These are phyloP conservation scores for Sciurus vulgaris DNA, from an alignment of 2,797 vertebrate species.

Conservation along the genomic window DNA sequence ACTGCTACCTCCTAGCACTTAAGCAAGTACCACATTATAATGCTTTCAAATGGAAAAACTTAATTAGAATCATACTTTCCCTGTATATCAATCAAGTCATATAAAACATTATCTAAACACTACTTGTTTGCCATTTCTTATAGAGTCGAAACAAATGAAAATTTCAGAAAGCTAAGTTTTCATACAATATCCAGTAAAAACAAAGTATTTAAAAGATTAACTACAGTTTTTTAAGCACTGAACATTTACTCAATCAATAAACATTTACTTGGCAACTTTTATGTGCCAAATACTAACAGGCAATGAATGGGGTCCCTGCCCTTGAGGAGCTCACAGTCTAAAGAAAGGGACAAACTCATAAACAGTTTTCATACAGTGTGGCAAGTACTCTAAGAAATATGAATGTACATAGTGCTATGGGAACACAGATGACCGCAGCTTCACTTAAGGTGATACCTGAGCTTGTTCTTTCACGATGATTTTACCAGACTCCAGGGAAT, in stretches of 20 bases:
- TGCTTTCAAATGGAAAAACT: conserved; percentile 65
- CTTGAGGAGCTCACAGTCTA: conserved; percentile 86
- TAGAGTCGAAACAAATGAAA: conserved; percentile 53
- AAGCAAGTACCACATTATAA: conserved; percentile 71
- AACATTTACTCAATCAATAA: conserved; percentile 71
- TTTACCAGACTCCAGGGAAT: conserved; percentile 64
- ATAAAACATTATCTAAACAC: conserved; percentile 53
- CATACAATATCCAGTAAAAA: conserved; percentile 72
- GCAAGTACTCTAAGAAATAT: conserved; percentile 70
- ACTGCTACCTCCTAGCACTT: conserved; percentile 59
- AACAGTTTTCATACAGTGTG: conserved; percentile 70
- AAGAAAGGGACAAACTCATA: conserved; percentile 71
- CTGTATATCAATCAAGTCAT: conserved; percentile 44
- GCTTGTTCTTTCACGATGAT: conserved; percentile 67
- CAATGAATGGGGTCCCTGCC: conserved; percentile 78
- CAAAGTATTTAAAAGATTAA: conserved; percentile 71
- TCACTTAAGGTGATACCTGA: conserved; percentile 74
- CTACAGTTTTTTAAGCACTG: conserved; percentile 50
- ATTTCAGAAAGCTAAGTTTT: conserved; percentile 34
- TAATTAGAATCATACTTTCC: conserved; percentile 62
- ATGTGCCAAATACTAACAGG: conserved; percentile 64
- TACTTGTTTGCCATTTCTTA: conserved; percentile 50
- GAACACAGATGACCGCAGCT: conserved; percentile 63
- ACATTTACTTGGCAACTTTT: conserved; percentile 67
- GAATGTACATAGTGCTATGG: conserved; percentile 64